Evolutionary conservation across 2,797 vertebrate species (phyloP).

Genomic region (Paguma larvata): DNA sequence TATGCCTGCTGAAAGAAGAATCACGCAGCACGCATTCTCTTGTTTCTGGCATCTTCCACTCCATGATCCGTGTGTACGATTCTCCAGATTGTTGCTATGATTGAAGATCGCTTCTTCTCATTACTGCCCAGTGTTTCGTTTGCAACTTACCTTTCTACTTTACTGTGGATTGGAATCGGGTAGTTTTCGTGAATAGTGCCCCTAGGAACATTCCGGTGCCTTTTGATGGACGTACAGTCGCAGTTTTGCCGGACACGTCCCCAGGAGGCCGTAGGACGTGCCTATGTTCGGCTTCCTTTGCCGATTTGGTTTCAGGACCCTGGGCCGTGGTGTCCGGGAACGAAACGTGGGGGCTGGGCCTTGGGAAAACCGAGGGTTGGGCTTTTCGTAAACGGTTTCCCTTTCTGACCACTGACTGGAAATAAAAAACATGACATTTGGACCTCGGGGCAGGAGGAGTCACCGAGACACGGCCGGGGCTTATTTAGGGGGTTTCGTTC

Average conservation of each 20-base stretch:
- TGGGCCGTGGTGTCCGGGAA: background rate
- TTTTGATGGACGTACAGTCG: fast-evolving
- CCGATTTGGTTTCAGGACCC: conserved; percentile 29
- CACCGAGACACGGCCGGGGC: conserved; percentile 74
- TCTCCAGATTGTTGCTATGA: background rate
- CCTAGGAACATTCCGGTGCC: fast-evolving
- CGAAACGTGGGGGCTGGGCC: background rate
- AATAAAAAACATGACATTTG: conserved; percentile 71
- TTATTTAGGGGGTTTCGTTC: conserved; percentile 86
- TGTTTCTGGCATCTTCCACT: background rate
- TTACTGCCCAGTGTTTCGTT: fast-evolving
- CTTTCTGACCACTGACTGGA: conserved; percentile 72
- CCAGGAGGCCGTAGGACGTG: fast-evolving
- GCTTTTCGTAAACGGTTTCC: background rate
- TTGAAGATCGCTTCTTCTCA: background rate
- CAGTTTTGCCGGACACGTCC: background rate
- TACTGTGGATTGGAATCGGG: fast-evolving
- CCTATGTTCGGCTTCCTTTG: background rate
- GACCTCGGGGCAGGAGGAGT: conserved; percentile 68
- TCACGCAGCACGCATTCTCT: fast-evolving
- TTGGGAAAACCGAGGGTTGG: background rate
- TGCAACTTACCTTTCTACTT: fast-evolving
- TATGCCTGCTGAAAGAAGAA: no score
- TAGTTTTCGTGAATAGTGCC: background rate
- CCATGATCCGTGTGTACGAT: no score